Evolutionary conservation across 2,888 invertebrate genomes (phyloP).

Genomic region (Liodrosophila aerea): DNA sequence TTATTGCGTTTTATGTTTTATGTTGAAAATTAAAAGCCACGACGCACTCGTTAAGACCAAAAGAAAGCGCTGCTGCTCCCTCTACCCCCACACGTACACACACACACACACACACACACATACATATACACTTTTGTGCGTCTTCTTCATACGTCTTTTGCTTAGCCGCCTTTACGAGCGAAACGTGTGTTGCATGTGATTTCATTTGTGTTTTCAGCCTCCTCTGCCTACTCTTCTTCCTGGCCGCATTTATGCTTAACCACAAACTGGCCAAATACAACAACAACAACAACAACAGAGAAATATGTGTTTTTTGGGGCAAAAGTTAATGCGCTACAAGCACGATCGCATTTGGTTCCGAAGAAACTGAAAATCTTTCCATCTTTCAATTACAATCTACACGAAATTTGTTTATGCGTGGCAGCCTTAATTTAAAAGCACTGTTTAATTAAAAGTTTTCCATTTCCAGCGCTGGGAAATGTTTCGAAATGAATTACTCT

Average conservation of each 20-base stretch:
- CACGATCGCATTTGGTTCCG: conserved; percentile 50
- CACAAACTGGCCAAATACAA: conserved; percentile 41
- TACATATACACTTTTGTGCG: conserved; percentile 18
- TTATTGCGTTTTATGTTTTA: conserved; percentile 65
- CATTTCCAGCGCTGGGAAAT: no score
- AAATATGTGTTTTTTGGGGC: conserved; percentile 47
- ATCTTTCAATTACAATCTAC: conserved; percentile 61
- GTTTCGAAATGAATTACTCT: neutral
- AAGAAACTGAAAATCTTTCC: conserved; percentile 12
- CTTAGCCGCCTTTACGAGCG: conserved; percentile 51
- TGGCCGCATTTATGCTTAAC: conserved; percentile 38
- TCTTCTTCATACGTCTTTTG: conserved; percentile 28
- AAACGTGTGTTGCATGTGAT: conserved; percentile 75
- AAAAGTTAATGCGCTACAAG: conserved; percentile 64
- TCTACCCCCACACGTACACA: neutral
- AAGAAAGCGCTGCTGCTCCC: conserved; percentile 58
- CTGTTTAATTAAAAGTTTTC: neutral
- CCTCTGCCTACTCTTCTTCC: conserved; percentile 13
- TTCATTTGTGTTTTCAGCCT: conserved; percentile 62
- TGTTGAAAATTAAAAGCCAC: conserved; percentile 62
- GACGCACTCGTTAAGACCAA: conserved; percentile 36
- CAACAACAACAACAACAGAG: no score
- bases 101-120: neutral
- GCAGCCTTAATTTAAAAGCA: neutral
- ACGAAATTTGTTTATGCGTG: conserved; percentile 30